Conservation (phyloP, 2,113 vertebrate species). For the Periophthalmus modestus region DNA sequence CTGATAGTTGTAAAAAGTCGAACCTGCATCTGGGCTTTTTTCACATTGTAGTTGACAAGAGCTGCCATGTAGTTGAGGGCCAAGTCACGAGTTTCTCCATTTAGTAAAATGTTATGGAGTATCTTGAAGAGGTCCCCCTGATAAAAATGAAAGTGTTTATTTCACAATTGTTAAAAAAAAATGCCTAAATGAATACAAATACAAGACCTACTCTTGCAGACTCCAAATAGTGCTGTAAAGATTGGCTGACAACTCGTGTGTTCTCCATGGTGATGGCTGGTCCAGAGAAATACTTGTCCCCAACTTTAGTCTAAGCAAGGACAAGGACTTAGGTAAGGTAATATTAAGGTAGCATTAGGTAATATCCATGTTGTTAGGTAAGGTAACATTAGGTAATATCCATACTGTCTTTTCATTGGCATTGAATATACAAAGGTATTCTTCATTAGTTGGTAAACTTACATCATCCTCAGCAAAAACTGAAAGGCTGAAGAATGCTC, state of each 20-base stretch:
- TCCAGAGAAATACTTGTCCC: slow-evolving; percentile 98
- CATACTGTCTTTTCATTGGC: not conserved
- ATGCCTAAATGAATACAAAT: not conserved
- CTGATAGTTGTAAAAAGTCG: not conserved
- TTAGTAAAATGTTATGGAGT: slow-evolving; percentile 91
- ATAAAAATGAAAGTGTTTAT: slow-evolving; percentile 11
- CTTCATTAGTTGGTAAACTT: slow-evolving; percentile 65
- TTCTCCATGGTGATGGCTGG: slow-evolving; percentile 97
- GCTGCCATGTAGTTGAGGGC: slow-evolving; percentile 96
- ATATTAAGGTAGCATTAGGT: too few relatives aligned
- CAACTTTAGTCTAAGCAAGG: slow-evolving; percentile 86
- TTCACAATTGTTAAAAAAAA: not conserved
- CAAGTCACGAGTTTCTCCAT: slow-evolving; percentile 93
- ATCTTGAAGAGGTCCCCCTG: slow-evolving; percentile 97
- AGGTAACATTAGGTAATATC: not conserved
- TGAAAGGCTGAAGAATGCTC: slow-evolving; percentile 94
- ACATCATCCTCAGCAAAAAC: slow-evolving; percentile 99
- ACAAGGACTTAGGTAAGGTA: too few relatives aligned
- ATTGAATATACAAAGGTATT: not conserved
- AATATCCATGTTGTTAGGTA: too few relatives aligned
- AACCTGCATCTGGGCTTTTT: slow-evolving; percentile 99
- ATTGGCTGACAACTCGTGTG: slow-evolving; percentile 95
- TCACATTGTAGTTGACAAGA: slow-evolving; percentile 94
- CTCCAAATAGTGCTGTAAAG: slow-evolving; percentile 96
- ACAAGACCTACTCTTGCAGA: slow-evolving; percentile 84